Conservation (phyloP, 2,888 invertebrate species). For the Ennomos fuscantarius region DNA sequence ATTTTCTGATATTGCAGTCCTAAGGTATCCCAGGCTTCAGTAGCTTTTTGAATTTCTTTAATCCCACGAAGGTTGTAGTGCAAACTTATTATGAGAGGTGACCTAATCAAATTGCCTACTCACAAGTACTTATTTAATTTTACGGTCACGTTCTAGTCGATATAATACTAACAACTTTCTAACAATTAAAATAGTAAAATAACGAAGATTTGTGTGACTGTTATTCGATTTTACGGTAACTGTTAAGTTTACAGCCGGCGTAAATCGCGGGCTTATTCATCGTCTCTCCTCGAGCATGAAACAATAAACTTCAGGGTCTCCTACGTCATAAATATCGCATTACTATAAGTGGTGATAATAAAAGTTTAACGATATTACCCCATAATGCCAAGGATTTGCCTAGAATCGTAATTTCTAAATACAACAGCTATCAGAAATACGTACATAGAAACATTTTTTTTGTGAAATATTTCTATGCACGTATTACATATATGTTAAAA, state of each 20-base stretch:
- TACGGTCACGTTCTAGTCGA: no score
- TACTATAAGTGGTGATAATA: constrained; percentile 75
- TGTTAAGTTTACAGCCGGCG: constrained; percentile 64
- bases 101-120: no score
- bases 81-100: no score
- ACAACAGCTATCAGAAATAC: constrained; percentile 29
- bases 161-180: constrained; percentile 17
- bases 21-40: no score
- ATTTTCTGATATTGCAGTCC: no score
- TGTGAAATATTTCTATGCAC: no score
- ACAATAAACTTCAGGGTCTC: constrained; percentile 71
- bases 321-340: constrained; percentile 75
- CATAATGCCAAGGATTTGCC: constrained; percentile 51
- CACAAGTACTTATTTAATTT: no score
- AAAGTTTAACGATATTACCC: constrained; percentile 71
- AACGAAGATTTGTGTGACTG: constrained; percentile 57
- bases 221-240: constrained; percentile 57
- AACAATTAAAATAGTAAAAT: constrained; percentile 46
- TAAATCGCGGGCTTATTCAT: constrained; percentile 75
- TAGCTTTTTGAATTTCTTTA: no score
- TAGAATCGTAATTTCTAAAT: constrained; percentile 41
- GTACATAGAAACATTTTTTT: no score
- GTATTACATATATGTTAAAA: no score
- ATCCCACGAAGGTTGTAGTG: no score
- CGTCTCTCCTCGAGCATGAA: constrained; percentile 67